phyloP scores from a whole-genome alignment of 2,113 vertebrate genomes.

The Halichoerus grypus region DNA sequence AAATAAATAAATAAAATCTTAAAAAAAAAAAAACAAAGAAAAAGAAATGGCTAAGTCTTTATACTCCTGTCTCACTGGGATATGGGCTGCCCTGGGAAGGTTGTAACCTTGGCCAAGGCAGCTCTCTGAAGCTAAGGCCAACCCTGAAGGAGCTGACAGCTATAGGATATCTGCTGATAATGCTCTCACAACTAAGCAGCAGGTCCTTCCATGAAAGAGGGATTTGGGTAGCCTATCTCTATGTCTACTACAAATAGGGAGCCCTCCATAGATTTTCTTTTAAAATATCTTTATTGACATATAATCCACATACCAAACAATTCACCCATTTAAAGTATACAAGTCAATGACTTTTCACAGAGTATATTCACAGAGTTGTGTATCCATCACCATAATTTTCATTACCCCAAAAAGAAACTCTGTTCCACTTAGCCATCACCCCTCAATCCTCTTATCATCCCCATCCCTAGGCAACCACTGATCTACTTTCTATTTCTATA shows the following conservation, averaged over 20 bases:
- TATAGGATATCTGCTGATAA: neutral
- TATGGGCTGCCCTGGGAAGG: neutral
- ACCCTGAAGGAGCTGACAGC: neutral
- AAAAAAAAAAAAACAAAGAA: too few species aligned
- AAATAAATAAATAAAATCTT: too few species aligned
- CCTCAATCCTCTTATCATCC: neutral
- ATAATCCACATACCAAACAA: neutral
- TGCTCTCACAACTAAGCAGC: neutral
- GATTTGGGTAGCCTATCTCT: neutral
- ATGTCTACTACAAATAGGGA: neutral
- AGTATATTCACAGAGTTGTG: neutral
- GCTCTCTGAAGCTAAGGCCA: neutral
- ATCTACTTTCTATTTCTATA: constrained; percentile 9
- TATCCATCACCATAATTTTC: neutral
- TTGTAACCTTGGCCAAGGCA: neutral
- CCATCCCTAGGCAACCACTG: neutral
- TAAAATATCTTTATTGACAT: neutral
- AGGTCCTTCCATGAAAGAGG: neutral
- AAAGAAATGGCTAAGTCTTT: neutral
- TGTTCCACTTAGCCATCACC: neutral
- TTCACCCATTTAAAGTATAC: neutral
- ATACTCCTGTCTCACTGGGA: neutral
- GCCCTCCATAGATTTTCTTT: neutral
- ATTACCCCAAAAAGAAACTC: neutral
- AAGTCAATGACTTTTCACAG: neutral